These are phyloP conservation scores for Sceloporus tristichus DNA, from an alignment of 2,113 vertebrate species.

Conservation along the genomic window DNA sequence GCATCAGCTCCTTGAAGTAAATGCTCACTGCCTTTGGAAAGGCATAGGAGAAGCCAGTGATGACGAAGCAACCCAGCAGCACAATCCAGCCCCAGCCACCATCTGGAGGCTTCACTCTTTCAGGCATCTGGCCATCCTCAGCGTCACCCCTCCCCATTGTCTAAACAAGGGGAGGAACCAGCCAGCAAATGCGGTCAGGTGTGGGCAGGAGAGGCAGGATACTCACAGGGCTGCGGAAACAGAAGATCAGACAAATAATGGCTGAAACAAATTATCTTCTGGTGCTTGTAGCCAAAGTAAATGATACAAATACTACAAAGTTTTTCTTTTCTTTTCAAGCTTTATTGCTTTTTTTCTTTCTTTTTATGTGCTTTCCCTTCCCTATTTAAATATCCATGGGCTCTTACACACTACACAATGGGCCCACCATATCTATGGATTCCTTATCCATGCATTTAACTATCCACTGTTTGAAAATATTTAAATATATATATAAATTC, in stretches of 20 bases:
- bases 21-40: slow-evolving; percentile 85
- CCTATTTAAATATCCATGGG: no score
- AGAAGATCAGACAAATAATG: neutral
- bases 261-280: no score
- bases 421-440: no score
- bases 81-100: slow-evolving; percentile 83
- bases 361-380: no score
- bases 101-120: slow-evolving; percentile 73
- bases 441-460: no score
- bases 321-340: neutral
- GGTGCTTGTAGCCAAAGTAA: no score
- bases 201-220: neutral
- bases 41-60: slow-evolving; percentile 83
- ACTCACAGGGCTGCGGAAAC: neutral
- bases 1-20: slow-evolving; percentile 84
- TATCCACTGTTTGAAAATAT: no score
- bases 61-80: slow-evolving; percentile 80
- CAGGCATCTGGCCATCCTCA: slow-evolving; percentile 58
- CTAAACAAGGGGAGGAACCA: slow-evolving; percentile 36
- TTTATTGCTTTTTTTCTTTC: neutral
- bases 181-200: neutral
- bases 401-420: no score
- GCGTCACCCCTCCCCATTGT: slow-evolving; percentile 72
- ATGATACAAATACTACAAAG: neutral
- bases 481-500: no score